Conservation (phyloP, 2,113 vertebrate genomes). For the Isurus oxyrinchus region DNA sequence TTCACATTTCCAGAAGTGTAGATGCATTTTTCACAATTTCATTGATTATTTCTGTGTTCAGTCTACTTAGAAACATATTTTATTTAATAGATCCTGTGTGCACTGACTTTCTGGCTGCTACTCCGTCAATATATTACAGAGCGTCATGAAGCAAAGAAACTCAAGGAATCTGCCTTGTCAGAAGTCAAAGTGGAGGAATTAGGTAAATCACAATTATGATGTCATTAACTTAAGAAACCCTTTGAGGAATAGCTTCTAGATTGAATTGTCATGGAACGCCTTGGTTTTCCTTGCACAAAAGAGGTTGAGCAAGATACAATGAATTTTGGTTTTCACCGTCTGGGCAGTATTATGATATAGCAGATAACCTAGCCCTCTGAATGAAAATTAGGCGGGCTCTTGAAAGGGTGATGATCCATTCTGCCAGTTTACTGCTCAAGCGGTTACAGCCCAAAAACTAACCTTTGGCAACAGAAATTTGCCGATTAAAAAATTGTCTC, state of each 20-base stretch:
- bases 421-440: too few relatives aligned
- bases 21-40: too few relatives aligned
- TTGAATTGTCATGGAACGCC: too few relatives aligned
- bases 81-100: slow-evolving; percentile 76
- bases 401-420: neutral
- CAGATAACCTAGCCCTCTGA: neutral
- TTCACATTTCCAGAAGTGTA: neutral
- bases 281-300: neutral
- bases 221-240: neutral
- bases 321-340: neutral
- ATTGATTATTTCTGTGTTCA: neutral
- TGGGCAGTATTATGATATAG: neutral
- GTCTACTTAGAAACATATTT: slow-evolving; percentile 38
- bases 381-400: neutral
- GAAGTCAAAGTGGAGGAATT: slow-evolving; percentile 79
- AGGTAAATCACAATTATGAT: slow-evolving; percentile 57
- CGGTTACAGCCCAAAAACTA: neutral
- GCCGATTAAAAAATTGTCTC: neutral
- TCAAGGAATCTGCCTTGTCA: slow-evolving; percentile 67
- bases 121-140: slow-evolving; percentile 90
- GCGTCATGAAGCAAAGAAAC: slow-evolving; percentile 62
- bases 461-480: too few relatives aligned
- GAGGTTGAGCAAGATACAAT: neutral
- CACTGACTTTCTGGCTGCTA: slow-evolving; percentile 93
- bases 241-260: neutral